Evolutionary conservation across 2,797 vertebrate species (phyloP).

Genomic region (Syndactyla subalaris): DNA sequence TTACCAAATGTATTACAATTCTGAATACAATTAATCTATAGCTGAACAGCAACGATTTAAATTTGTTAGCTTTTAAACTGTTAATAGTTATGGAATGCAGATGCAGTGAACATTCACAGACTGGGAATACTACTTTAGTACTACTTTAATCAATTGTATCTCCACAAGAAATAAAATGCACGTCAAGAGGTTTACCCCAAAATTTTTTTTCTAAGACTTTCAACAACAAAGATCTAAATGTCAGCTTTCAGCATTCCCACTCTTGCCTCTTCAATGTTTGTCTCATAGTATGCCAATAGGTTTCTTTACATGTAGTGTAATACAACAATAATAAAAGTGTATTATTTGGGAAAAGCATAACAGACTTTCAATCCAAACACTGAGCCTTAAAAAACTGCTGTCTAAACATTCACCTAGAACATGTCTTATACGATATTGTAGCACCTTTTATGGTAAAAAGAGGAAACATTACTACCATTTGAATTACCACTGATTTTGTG

Average conservation of each 20-base stretch:
- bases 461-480: not conserved
- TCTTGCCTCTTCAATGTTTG: not conserved
- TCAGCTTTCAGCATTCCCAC: not conserved
- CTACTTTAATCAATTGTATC: not conserved
- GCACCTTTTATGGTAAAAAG: not conserved
- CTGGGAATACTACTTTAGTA: not conserved
- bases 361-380: not conserved
- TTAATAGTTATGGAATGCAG: not conserved
- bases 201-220: not conserved
- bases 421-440: not conserved
- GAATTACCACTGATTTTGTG: not conserved
- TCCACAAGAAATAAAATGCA: not conserved
- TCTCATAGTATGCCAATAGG: not conserved
- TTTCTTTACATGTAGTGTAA: not conserved
- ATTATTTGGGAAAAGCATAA: not conserved
- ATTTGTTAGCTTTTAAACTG: not conserved
- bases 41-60: not conserved
- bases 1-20: not conserved
- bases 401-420: not conserved
- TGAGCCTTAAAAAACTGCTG: not conserved
- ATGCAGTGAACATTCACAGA: not conserved
- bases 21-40: not conserved
- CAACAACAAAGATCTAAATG: not conserved
- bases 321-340: not conserved
- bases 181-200: not conserved